Evolutionary conservation across 2,888 invertebrate genomes (phyloP).

Genomic region (Agrochola lota): DNA sequence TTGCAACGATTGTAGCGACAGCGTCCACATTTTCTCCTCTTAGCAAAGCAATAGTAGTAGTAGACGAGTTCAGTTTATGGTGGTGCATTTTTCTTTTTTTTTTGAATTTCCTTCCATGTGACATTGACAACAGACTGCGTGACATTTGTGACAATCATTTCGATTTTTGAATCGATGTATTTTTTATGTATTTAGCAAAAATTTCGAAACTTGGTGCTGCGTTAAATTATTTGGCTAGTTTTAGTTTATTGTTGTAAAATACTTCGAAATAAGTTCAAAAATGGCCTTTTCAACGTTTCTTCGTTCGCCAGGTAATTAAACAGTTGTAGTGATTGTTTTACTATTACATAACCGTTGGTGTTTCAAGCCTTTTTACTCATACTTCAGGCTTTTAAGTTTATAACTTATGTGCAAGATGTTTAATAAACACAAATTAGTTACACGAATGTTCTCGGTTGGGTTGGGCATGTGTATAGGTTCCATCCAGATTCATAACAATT

Average conservation of each 20-base stretch:
- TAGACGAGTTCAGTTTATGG: too few species aligned
- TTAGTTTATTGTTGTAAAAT: constrained; percentile 14
- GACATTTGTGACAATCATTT: constrained; percentile 20
- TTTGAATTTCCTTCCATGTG: not conserved
- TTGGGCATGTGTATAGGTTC: not conserved
- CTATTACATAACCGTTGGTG: constrained; percentile 83
- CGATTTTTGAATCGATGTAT: constrained; percentile 51
- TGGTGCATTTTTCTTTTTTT: not conserved
- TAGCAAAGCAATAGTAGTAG: not conserved
- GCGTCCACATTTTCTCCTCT: not conserved
- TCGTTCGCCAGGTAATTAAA: constrained; percentile 81
- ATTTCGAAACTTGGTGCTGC: constrained; percentile 49
- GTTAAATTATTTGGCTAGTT: constrained; percentile 35
- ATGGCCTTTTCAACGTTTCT: constrained; percentile 88
- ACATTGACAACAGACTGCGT: constrained; percentile 12
- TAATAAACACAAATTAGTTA: too few species aligned
- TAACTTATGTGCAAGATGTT: not conserved
- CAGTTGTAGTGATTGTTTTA: constrained; percentile 59
- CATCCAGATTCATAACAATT: not conserved
- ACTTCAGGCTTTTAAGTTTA: not conserved
- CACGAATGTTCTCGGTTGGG: not conserved
- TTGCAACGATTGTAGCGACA: not conserved
- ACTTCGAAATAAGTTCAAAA: constrained; percentile 20
- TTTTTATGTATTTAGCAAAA: constrained; percentile 31
- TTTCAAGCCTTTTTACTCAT: constrained; percentile 22